Evolutionary conservation across 2,797 vertebrate species (phyloP), one percentile per base, ranked within the genome.

Genomic region (Neoniphon sammara): DNA sequence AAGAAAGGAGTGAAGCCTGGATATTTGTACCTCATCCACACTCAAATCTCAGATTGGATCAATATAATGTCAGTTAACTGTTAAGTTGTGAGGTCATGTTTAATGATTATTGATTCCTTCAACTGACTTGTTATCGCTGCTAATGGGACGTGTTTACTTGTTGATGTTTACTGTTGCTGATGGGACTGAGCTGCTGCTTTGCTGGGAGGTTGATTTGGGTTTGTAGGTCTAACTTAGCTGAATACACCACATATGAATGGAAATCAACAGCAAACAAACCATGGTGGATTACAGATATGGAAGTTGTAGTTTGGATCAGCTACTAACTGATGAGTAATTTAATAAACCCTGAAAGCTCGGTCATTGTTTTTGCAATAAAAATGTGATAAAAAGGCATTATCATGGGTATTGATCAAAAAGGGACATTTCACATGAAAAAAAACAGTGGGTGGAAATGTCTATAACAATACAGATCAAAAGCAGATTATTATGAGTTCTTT

Each of bases 51-150:
- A 50, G 46, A 34, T 21, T 68, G 66, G 54, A 57, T 49, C 66
- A 34, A 58, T 69, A 11, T 20, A 68, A 7, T 49, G n/a, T 47
- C 42, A 31, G 7, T 31, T 14, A 63, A 63, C 31, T 47, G 61
- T 14, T 11, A 14, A 54, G 64, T 21, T 15, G 21, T 27, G 52
- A 54, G 27, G 52, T 3, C 49, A 31, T 34, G 64, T 73, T 72
- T 57, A 87, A 77, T 80, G 47, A 78, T 44, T 18, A 30, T 66
- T 67, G 57, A 20, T 65, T 20, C 52, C 25, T 56, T 17, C 30
- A 55, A 27, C 36, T 39, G 36, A 11, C 2, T 47, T 18, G 12
- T 47, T 15, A 47, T 15, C 44, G 17, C 14, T 15, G 14, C 17
- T 47, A 47, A 17, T 18, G 8, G 3, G 15, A 11, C 27, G 39